Base-by-base conservation (phyloP, 2,113 vertebrate species). In the Sceloporus tristichus region DNA sequence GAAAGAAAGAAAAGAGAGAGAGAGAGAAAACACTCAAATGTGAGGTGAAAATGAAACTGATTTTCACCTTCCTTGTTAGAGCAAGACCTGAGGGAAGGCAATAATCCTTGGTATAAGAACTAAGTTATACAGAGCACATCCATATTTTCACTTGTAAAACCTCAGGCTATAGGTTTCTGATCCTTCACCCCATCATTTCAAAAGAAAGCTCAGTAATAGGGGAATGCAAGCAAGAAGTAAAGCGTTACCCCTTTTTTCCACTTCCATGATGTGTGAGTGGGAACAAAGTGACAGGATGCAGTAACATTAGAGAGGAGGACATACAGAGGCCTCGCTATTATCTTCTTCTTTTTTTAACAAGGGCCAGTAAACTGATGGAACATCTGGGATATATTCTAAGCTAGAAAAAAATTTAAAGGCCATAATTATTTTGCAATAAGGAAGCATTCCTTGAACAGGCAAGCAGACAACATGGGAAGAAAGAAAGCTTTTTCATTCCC, bases 311-410 rank as follows among this genome's bases (percentile, higher is more conserved):
- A 56, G 13, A 34, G 56, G 23, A 65, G 25, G 59, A 77, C 14
- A 4, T 34, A 65, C 56, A 85, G 38, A 77, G 25, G 56, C 11
- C 9, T 76, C 23, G 2, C 77, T 85, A 42, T 85, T 29, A 29
- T 62, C 19, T 77, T 25, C 14, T 59, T 59, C 34, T 59, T 10
- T 56, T 74, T 23, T 54, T 23, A 62, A 71, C 25, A 85, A 84
- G 5, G 85, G 16, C 25, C 18, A 9, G 25, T 29, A 75, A 85
- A 66, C 62, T 79, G 83, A 66, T 70, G 79, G 34, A 92, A 91
- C 62, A 90, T 68, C 88, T 88, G 79, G 48, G 88, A 81, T 2
- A 40, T 62, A 92, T 77, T 94, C 21, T 14, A 90, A 89, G 62
- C 4, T 70, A 66, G 48, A 48, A 90, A 86, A 66, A 21, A 19